These are phyloP conservation scores for Pollimyrus isidori DNA, from an alignment of 2,113 vertebrate species.

Conservation along the genomic window DNA sequence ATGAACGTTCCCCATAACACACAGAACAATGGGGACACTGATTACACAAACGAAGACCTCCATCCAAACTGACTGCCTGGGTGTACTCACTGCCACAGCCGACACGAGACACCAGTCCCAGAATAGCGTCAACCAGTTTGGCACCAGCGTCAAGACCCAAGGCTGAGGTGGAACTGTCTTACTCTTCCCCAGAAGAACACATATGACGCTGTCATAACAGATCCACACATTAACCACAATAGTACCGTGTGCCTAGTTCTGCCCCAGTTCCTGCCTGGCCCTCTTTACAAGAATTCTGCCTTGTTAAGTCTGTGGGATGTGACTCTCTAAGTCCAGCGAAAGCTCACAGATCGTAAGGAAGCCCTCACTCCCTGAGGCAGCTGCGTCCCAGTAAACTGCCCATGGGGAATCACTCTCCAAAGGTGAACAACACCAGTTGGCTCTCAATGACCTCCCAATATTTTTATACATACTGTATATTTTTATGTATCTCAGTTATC, in stretches of 20 bases:
- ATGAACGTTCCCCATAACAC: neutral
- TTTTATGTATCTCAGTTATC: neutral
- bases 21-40: neutral
- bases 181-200: neutral
- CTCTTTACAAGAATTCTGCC: neutral
- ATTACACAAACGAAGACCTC: neutral
- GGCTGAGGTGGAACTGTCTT: neutral
- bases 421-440: neutral
- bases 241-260: neutral
- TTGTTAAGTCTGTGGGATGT: neutral
- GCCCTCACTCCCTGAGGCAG: too few relatives aligned
- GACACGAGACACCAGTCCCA: neutral
- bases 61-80: neutral
- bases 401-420: neutral
- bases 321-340: neutral
- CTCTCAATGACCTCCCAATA: neutral
- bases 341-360: neutral
- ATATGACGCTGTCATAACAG: neutral
- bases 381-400: neutral
- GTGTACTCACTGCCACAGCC: neutral
- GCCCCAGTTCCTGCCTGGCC: neutral
- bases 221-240: neutral
- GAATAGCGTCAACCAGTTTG: neutral
- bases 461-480: neutral
- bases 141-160: neutral